Evolutionary conservation across 1,140 invertebrate species (phyloP), one percentile per base, ranked within the genome.

Genomic region (Drosophila teissieri): DNA sequence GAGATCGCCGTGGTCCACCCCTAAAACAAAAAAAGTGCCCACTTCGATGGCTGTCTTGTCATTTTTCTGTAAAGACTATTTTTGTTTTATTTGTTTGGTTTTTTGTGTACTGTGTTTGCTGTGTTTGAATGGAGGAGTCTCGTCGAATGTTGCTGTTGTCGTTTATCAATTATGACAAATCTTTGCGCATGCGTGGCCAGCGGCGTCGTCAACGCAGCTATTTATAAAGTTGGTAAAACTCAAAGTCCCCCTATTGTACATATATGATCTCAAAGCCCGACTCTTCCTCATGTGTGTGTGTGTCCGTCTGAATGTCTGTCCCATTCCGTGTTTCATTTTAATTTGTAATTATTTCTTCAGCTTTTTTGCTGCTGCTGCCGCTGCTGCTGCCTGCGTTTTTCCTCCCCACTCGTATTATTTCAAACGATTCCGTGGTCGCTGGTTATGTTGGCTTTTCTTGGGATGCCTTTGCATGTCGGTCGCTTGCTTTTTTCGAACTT

Each of bases 131-230:
- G 63, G 54, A 63, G 60, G 64, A 46, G 64, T 58, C 49, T 36
- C 19, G 19, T 19, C 40, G 36, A 52, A 44, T 49, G 27, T 44
- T 42, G 67, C 78, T 65, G 83, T 77, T 88, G 83, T 79, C 88
- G 81, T 90, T 90, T 90, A 90, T 90, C 88, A 90, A 90, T 90
- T 90, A 90, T 90, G 88, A 91, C 88, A 91, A 91, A 90, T 90
- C 88, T 90, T 90, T 91, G 88, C 88, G 88, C 88, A 90, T 90
- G 88, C 88, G 88, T 90, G 80, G 82, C 88, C 82, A 83, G 72
- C 73, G 73, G 64, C 73, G 63, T 68, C 74, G 74, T 77, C 74
- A 53, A 55, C 80, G 75, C 54, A 65, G 83, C 83, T 88, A 86
- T 86, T 88, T 86, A 78, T 79, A 88, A 81, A 83, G 70, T 68